Base-by-base conservation (phyloP, 2,888 invertebrate genomes). In the Synergus itoensis region DNA sequence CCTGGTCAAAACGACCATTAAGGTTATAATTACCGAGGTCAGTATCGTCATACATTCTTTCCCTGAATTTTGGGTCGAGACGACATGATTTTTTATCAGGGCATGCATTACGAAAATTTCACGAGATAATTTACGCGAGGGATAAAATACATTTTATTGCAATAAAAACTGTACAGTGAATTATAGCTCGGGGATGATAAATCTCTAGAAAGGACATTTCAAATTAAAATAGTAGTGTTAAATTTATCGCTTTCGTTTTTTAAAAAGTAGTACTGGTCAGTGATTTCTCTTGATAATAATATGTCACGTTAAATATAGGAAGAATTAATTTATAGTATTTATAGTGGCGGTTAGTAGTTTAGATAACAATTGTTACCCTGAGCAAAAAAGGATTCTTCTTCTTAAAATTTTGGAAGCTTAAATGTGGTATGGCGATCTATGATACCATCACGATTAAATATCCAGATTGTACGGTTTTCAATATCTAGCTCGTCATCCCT, bases 21-120 rank as follows among this genome's bases (percentile, higher is more conserved):
- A 79, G 75, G 67, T 80, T 78, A 77, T 82, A 82, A 80, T 80
- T 63, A 80, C 79, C 73, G 12, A 43, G 73, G 65, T 80, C 73
- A 57, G 64, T 80, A 73, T 81, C 76, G 76, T 69, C 60, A 67
- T 78, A 53, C 28, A 65, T 65, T 65, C 65, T 65, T 65, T 65
- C 8, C 67, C 67, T 45, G 45, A 45, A 67, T 65, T 65, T 18
- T 18, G 14, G 67, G 41, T 65, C 41, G 41, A 40, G 41, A 65
- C 18, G 18, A 65, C 41, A 65, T 41, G 4, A 65, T n/a, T 65
- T 65, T 65, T 65, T 43, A 65, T 40, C 18, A 11, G 65, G 43
- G 18, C 12, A 41, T 65, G 12, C 41, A 65, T 43, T 18, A 65
- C 28, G 63, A 64, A 28, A 40, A 64, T 64, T 28, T 64, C 40